Evolutionary conservation across 2,113 vertebrate species (phyloP), one percentile per base, ranked within the genome.

Genomic region (Scomber japonicus): DNA sequence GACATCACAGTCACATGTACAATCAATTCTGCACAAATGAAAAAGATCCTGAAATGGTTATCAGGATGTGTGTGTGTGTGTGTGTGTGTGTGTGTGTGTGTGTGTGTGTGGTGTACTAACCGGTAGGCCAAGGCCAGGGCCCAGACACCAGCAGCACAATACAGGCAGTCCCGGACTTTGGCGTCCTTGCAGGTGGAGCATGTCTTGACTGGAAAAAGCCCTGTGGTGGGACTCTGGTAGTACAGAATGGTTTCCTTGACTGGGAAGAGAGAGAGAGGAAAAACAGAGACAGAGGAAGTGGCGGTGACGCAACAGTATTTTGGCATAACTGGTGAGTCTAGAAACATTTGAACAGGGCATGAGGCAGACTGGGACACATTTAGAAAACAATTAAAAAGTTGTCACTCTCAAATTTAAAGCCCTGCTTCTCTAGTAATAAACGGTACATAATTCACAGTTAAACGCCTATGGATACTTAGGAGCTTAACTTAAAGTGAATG

Each of bases 221-320:
- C 98, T 0, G 98, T 99, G 17, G 97, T 97, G 21, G 97, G 97
- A 83, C 96, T 99, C 91, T 99, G 98, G 92, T 96, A 95, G 75
- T 96, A 92, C 75, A 99, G 90, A 78, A 99, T 91, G 0, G 98
- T 99, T 51, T 95, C 88, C 86, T 99, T 99, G 51, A 98, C 98
- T 99, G 83, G 31, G 83, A 0, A 60, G 3, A 27, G 15, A 70
- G 14, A 85, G n/a, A 27, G 15, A 15, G 24, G 24, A 69, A 11
- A 2, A 14, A 35, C 7, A 40, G 35, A 40, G 35, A 40, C 24
- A 27, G 24, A 27, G 24, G 24, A 27, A 27, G 24, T 27, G 24
- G 24, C 24, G 24, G 24, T 27, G 24, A 27, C 24, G 3, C 24
- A 27, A 27, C 24, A 27, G 24, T 27, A 27, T 27, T 27, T 27